Percentiles rank a stretch among this genome's conserved stretches.
Evolutionary conservation across 2,113 vertebrate species (phyloP).

Genomic region (Macrotis lagotis): DNA sequence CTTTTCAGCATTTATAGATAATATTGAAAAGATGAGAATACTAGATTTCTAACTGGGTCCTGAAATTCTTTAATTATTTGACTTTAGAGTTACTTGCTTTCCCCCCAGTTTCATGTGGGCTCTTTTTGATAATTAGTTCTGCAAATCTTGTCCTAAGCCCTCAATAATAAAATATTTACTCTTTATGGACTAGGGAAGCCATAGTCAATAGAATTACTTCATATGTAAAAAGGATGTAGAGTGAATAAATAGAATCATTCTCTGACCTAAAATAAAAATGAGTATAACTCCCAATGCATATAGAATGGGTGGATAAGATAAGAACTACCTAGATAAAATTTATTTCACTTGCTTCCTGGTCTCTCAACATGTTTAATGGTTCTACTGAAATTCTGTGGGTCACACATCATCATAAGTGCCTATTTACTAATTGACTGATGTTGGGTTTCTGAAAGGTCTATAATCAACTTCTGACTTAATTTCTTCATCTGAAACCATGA

Average conservation of each 20-base stretch:
- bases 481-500: too few species aligned
- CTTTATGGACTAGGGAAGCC: background rate
- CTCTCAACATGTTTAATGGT: background rate
- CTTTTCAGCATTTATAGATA: too few species aligned
- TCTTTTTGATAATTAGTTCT: background rate
- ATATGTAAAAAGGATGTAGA: background rate
- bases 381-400: background rate
- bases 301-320: background rate
- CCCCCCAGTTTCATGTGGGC: too few species aligned
- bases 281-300: background rate
- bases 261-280: background rate
- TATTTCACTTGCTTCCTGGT: background rate
- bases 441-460: too few species aligned
- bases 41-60: too few species aligned
- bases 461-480: too few species aligned
- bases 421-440: too few species aligned
- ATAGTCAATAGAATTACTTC: background rate
- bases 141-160: background rate
- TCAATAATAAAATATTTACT: background rate
- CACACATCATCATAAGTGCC: too few species aligned
- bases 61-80: too few species aligned
- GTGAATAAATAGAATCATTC: background rate
- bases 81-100: too few species aligned
- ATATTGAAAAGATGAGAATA: too few species aligned
- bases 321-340: background rate